Conservation (phyloP, 2,113 vertebrate species). For the Spermophilus dauricus region DNA sequence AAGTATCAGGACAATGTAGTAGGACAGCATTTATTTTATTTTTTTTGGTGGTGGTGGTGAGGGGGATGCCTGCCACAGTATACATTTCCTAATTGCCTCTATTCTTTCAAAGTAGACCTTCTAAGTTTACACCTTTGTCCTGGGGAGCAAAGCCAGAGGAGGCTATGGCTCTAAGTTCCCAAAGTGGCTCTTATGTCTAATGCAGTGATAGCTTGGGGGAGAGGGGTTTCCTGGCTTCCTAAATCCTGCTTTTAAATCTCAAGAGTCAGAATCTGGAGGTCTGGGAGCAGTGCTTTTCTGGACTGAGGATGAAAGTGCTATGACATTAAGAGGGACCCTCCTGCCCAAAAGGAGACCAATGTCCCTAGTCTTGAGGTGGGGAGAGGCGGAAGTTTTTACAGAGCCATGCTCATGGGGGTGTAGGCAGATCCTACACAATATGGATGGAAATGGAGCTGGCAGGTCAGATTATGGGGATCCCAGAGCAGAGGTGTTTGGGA, state of each 20-base stretch:
- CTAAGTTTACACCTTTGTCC: neutral
- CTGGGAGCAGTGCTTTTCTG: neutral
- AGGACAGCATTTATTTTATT: neutral
- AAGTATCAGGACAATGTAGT: neutral
- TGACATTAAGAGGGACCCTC: neutral
- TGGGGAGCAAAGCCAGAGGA: neutral
- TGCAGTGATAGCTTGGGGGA: neutral
- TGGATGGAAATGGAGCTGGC: fast-evolving
- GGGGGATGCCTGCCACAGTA: neutral
- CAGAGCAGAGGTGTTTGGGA: neutral
- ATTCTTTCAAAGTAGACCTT: neutral
- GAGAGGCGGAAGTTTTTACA: too few relatives aligned
- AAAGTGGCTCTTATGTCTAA: neutral
- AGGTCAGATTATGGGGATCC: neutral
- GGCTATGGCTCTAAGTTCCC: neutral
- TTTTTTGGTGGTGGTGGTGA: too few relatives aligned
- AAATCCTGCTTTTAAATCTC: neutral
- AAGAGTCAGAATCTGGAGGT: neutral
- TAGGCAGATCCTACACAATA: too few relatives aligned
- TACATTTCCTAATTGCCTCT: neutral
- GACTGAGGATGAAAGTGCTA: neutral
- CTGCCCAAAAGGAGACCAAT: neutral
- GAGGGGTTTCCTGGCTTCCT: neutral
- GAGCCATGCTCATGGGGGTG: neutral
- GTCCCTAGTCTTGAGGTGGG: neutral